Evolutionary conservation across 2,113 vertebrate species (phyloP), one percentile per base, ranked within the genome.

Genomic region (Cyanoramphus novaezelandiae): DNA sequence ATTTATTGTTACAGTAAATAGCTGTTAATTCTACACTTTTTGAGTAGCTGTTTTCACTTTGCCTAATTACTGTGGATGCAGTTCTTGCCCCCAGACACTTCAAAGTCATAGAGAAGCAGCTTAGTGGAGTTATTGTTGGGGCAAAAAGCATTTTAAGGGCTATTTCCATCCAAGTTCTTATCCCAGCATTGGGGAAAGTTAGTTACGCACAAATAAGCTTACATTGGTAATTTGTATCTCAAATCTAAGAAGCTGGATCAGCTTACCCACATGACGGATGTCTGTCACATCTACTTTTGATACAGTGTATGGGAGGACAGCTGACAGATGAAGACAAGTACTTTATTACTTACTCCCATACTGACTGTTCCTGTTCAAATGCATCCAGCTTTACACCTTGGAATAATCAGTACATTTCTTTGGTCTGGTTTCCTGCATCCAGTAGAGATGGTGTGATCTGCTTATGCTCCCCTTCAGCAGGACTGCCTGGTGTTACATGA

Each of bases 1-100:
- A 93, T 89, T 91, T 95, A 94, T 91, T 95, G 92, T 80, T 94
- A 8, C 12, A 95, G 60, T 95, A 94, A 95, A 89, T 0, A 5
- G 33, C 27, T 21, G 28, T 81, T 88, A 23, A 75, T 86, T 80
- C n/a, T 55, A 17, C 1, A 0, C 2, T 33, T 55, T 41, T n/a
- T 27, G 27, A 52, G 5, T 4, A 50, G 46, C 33, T 3, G 0
- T 16, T 43, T 33, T 27, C 5, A 9, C 52, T 47, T 21, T 17
- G 24, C 57, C 25, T 4, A 1, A 1, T 5, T 8, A 6, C 23
- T 11, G 17, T 6, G 14, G 43, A 1, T 59, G 8, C n/a, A 12
- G n/a, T 5, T 24, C 57, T 69, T 55, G 19, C 25, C 41, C 44
- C 44, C 4, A 13, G 31, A 10, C 3, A 3, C 46, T 17, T 0